Conservation (phyloP, 2,888 invertebrate species). For the Clivina fossor region DNA sequence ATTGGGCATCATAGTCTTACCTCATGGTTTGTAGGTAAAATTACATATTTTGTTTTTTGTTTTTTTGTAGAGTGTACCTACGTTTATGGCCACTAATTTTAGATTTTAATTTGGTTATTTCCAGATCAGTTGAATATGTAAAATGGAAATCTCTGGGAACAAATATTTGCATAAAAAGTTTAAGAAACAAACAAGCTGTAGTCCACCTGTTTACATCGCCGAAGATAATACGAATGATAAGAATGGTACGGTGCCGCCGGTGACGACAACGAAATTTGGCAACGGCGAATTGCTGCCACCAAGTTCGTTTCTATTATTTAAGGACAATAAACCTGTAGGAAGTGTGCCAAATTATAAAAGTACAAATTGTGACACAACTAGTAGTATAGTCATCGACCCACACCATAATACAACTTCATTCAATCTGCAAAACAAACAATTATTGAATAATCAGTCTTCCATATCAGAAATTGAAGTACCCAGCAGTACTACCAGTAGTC, state of each 20-base stretch:
- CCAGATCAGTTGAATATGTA: conserved; percentile 43
- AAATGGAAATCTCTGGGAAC: conserved; percentile 51
- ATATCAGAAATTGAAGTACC: conserved; percentile 47
- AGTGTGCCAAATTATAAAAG: conserved; percentile 49
- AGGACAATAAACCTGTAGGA: conserved; percentile 46
- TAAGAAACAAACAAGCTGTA: conserved; percentile 77
- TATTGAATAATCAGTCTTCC: conserved; percentile 50
- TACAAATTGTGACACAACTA: conserved; percentile 49
- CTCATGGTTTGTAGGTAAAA: too few relatives aligned
- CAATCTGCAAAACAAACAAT: conserved; percentile 3
- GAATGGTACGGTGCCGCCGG: conserved; percentile 30
- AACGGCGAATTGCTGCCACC: conserved; percentile 12
- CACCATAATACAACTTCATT: conserved; percentile 13
- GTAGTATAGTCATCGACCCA: conserved; percentile 37
- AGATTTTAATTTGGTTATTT: conserved; percentile 36
- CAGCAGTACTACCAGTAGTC: too few relatives aligned
- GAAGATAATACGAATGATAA: conserved; percentile 46
- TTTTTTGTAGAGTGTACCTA: conserved; percentile 23
- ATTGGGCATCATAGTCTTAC: too few relatives aligned
- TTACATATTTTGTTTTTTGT: conserved; percentile 3
- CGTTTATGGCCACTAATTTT: conserved; percentile 3
- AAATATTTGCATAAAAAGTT: conserved; percentile 92
- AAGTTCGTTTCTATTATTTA: conserved; percentile 27
- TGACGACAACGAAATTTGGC: not conserved
- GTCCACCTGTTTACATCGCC: conserved; percentile 48